Evolutionary conservation across 2,888 invertebrate genomes (phyloP), one percentile per base, ranked within the genome.

Genomic region (Plusia festucae): DNA sequence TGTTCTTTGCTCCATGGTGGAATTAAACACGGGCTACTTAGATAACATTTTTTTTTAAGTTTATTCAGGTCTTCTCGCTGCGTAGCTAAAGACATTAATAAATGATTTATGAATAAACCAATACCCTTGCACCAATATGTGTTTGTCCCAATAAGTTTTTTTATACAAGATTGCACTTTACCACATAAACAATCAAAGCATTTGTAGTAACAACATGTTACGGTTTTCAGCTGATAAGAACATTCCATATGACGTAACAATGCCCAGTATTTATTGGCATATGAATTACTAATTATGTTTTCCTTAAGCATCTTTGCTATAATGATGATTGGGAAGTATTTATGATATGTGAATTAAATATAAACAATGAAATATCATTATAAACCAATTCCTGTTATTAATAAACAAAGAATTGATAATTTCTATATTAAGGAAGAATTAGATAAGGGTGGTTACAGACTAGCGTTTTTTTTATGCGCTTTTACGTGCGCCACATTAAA

Each of bases 201-300:
- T 40, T 55, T 57, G 20, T 16, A 15, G 13, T 11, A 27, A 22
- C 22, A 56, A 61, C 46, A 59, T 34, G 49, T 52, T 32, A 18
- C 18, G 34, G 15, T 64, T 62, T 40, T 44, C 40, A 3, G 9
- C 22, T 61, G 71, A 78, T 75, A 78, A 68, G 27, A 6, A 53
- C 34, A 65, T 60, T 51, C 60, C 27, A 51, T 18, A 6, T 64
- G 63, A 62, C 11, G 5, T 59, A 9, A 65, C 15, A 11, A 44
- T 40, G 49, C 53, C n/a, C 40, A 18, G 40, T 53, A 49, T 49
- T 57, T 53, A 40, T 16, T 54, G n/a, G 16, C 46, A 49, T 49
- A 4, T 20, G 3, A 9, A 49, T 20, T 11, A 55, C 30, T n/a
- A 59, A 53, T 51, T 8, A 69, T 32, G 32, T 72, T 72, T 65